A percentile compares a stretch with the other conserved stretches of the same genome.
Conservation (phyloP, 2,113 vertebrate species). For the Percopsis transmontana region DNA sequence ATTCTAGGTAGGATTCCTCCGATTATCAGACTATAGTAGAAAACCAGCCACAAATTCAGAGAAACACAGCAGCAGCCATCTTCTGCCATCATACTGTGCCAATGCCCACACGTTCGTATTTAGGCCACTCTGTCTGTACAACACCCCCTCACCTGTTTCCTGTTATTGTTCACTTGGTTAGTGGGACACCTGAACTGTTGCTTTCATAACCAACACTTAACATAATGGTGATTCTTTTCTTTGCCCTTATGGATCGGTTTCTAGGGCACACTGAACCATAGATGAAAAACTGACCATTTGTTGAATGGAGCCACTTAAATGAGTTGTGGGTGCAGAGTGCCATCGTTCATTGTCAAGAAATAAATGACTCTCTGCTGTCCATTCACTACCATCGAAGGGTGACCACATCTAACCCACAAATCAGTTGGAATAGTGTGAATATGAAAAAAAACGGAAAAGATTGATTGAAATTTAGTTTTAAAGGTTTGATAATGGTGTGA, state of each 20-base stretch:
- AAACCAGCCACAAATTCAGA: no score
- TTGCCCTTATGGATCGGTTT: conserved; percentile 24
- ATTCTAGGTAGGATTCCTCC: no score
- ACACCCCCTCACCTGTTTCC: conserved; percentile 7
- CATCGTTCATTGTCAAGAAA: background rate
- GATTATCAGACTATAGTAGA: no score
- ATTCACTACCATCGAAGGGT: background rate
- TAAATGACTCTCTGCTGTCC: background rate
- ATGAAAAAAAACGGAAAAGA: no score
- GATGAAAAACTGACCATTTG: background rate
- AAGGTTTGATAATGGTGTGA: no score
- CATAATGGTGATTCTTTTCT: background rate
- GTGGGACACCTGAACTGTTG: conserved; percentile 33
- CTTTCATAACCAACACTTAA: conserved; percentile 31
- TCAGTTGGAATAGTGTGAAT: no score
- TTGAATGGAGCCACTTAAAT: background rate
- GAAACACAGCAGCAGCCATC: no score
- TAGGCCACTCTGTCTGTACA: conserved; percentile 11
- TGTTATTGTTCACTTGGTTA: conserved; percentile 41
- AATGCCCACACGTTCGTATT: background rate
- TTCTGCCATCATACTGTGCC: background rate
- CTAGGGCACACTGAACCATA: conserved; percentile 14
- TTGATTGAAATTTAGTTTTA: no score
- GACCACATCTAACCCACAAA: no score
- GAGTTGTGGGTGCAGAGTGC: background rate